These are phyloP conservation scores for Seira musarum DNA, from an alignment of 2,888 invertebrate species.

Conservation along the genomic window DNA sequence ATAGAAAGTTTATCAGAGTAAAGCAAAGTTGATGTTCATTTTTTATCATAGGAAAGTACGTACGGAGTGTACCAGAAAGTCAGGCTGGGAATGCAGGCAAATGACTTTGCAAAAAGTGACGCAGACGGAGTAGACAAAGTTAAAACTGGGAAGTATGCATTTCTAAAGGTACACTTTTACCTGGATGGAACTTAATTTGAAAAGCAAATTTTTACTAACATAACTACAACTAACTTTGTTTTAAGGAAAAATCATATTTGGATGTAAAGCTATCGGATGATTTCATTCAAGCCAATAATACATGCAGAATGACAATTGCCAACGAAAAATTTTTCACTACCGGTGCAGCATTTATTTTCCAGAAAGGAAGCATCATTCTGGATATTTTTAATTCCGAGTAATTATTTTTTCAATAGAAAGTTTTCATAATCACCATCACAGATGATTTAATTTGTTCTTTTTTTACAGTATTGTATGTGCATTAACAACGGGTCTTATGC, in stretches of 20 bases:
- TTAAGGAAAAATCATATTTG: slow-evolving; percentile 67
- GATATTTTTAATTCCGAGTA: slow-evolving; percentile 65
- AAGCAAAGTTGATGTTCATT: neutral
- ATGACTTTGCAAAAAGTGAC: slow-evolving; percentile 59
- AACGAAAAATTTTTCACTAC: slow-evolving; percentile 66
- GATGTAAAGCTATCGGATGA: slow-evolving; percentile 66
- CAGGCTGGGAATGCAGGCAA: slow-evolving; percentile 51
- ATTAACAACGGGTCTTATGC: slow-evolving; percentile 66
- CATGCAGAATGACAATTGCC: slow-evolving; percentile 66
- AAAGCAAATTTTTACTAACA: neutral
- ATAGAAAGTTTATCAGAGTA: neutral
- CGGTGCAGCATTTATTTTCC: slow-evolving; percentile 62
- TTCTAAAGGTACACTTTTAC: slow-evolving; percentile 69
- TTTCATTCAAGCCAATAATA: slow-evolving; percentile 46
- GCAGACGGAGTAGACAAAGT: slow-evolving; percentile 58
- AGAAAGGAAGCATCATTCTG: slow-evolving; percentile 55
- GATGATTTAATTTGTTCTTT: neutral
- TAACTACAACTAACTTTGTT: neutral
- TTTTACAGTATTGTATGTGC: slow-evolving; percentile 53
- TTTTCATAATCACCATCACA: too few species aligned
- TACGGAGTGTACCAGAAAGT: slow-evolving; percentile 65
- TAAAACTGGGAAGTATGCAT: slow-evolving; percentile 61
- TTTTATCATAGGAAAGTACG: slow-evolving; percentile 44
- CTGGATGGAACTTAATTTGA: too few species aligned
- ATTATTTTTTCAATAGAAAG: neutral